Evolutionary conservation across 2,113 vertebrate species (phyloP), one percentile per base, ranked within the genome.

Genomic region (Hemicordylus capensis): DNA sequence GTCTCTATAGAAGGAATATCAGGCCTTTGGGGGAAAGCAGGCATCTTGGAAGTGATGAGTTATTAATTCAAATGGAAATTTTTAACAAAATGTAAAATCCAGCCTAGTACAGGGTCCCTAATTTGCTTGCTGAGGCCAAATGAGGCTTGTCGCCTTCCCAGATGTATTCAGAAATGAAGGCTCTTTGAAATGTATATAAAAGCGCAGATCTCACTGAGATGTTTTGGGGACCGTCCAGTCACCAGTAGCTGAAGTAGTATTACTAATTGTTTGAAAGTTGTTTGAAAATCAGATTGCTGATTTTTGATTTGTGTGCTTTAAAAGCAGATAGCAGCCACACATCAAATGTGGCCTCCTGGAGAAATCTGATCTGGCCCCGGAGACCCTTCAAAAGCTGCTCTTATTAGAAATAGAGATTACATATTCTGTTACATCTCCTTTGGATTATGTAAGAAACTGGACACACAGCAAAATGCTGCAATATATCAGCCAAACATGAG

Each of bases 21-120:
- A 86, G 79, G 81, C 88, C 91, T 92, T 81, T 84, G 76, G 86
- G 75, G 84, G 80, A 83, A 94, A 92, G 59, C 0, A 0, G 80
- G 76, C 77, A 92, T 91, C 86, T 87, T 59, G 88, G 82, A 89
- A 93, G 87, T 42, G 67, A 93, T 84, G 82, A 61, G 91, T 94
- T 94, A 93, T 90, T 93, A 90, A 94, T 89, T 93, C 90, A 92
- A 91, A 93, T 76, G 83, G 86, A 94, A 80, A 83, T 88, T 88
- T 88, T 63, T 39, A 28, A 58, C 61, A 89, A 89, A 87, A 87
- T 63, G 26, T 77, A 90, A 84, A 92, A 85, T 66, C 85, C 75
- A 80, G 69, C 81, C 12, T n/a, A 83, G 67, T 85, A 56, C 28
- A 83, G 31, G 59, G 59, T 85, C 70, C 78, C 12, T 34, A 63